Conservation (phyloP, 2,113 vertebrate genomes). For the Misgurnus anguillicaudatus region DNA sequence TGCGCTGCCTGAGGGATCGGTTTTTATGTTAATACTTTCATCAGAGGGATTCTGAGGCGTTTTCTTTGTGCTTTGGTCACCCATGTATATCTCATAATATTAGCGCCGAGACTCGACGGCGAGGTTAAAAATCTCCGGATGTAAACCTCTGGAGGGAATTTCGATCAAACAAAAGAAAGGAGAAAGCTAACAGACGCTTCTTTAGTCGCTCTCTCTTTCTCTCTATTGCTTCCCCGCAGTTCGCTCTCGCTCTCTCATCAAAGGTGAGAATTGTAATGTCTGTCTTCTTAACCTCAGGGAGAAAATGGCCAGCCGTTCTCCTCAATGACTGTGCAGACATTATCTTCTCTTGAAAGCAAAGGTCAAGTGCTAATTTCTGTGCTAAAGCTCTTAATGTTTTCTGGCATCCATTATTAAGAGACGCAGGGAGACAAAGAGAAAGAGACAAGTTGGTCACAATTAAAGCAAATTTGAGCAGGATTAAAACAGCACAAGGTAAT, state of each 20-base stretch:
- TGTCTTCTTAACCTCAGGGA: constrained; percentile 36
- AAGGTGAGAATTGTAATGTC: constrained; percentile 51
- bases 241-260: constrained; percentile 36
- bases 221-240: not conserved
- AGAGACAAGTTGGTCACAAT: constrained; percentile 59
- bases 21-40: constrained; percentile 40
- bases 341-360: constrained; percentile 57
- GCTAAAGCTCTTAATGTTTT: constrained; percentile 66
- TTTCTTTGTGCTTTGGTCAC: constrained; percentile 36
- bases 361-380: constrained; percentile 68
- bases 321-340: constrained; percentile 59
- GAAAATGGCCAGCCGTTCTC: constrained; percentile 34
- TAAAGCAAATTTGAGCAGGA: constrained; percentile 57
- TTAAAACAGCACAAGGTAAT: constrained; percentile 38
- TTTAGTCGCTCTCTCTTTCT: constrained; percentile 9
- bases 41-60: constrained; percentile 20
- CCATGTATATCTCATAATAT: constrained; percentile 41
- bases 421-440: constrained; percentile 46
- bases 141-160: constrained; percentile 19
- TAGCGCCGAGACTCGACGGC: not conserved
- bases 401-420: constrained; percentile 66
- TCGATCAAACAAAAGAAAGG: constrained; percentile 39
- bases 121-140: constrained; percentile 8
- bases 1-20: constrained; percentile 29
- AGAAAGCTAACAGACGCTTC: constrained; percentile 33